These are phyloP conservation scores for Cerceris rybyensis DNA, from an alignment of 2,888 invertebrate genomes.

Conservation along the genomic window DNA sequence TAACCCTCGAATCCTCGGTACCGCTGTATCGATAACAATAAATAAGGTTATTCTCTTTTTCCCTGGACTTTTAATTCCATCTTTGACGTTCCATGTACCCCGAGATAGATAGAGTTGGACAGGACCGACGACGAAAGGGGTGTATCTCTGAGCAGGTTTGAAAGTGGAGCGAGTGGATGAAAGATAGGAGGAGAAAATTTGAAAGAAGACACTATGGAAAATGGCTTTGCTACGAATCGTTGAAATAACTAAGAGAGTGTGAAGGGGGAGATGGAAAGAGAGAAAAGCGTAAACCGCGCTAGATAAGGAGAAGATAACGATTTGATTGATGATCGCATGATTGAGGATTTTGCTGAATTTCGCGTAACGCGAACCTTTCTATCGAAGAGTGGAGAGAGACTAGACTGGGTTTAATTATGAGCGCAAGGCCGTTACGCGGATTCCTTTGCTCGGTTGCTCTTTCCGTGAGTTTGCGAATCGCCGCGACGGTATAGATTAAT, in stretches of 20 bases:
- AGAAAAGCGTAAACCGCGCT: too few relatives aligned
- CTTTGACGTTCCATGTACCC: neutral
- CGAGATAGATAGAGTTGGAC: too few relatives aligned
- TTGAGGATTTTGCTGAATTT: neutral
- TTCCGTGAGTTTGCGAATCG: constrained; percentile 27
- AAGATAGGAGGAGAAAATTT: too few relatives aligned
- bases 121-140: too few relatives aligned
- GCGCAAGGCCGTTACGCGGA: constrained; percentile 31
- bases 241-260: too few relatives aligned
- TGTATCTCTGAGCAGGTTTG: too few relatives aligned
- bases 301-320: neutral
- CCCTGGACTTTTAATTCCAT: neutral
- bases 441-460: constrained; percentile 29
- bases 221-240: too few relatives aligned
- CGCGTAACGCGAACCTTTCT: neutral
- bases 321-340: neutral
- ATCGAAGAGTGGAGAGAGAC: neutral
- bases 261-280: too few relatives aligned
- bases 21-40: constrained; percentile 49
- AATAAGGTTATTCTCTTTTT: constrained; percentile 47
- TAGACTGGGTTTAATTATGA: neutral
- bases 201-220: too few relatives aligned
- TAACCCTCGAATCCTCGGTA: constrained; percentile 18
- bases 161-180: too few relatives aligned
- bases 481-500: neutral